Percentiles rank a stretch among this genome's conserved stretches.
Conservation (phyloP, 35 echinoderm and acorn worm species). For the Diadema setosum region DNA sequence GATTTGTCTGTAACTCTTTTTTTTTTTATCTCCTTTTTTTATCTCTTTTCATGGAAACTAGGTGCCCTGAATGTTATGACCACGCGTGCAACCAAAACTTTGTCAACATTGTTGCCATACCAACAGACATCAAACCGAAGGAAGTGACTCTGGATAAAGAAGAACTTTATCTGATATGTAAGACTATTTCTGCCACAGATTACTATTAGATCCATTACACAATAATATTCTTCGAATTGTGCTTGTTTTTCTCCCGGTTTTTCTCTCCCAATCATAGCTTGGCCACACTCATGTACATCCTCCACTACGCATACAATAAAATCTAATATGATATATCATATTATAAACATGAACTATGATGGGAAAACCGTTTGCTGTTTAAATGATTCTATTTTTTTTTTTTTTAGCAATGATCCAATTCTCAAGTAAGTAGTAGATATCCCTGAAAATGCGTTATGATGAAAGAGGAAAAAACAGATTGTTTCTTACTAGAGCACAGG, state of each 20-base stretch:
- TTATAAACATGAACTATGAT: not conserved
- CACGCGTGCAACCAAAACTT: not conserved
- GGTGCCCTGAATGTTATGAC: not conserved
- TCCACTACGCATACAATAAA: not conserved
- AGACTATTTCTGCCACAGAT: too few species aligned
- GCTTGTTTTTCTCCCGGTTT: too few species aligned
- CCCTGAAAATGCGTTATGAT: too few species aligned
- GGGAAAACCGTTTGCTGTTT: not conserved
- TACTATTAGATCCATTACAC: not conserved
- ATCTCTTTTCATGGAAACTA: too few species aligned
- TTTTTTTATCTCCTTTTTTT: not conserved
- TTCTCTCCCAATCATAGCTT: too few species aligned
- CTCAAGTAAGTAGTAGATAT: too few species aligned
- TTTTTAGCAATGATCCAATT: too few species aligned
- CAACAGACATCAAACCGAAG: not conserved
- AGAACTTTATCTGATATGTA: not conserved
- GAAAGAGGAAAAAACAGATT: not conserved
- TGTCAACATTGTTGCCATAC: not conserved
- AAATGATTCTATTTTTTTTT: too few species aligned
- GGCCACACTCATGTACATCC: not conserved
- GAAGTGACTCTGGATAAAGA: not conserved
- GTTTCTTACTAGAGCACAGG: not conserved
- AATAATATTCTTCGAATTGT: not conserved
- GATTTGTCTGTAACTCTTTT: not conserved
- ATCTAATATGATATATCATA: not conserved